These are phyloP conservation scores for Leptopilina myrica DNA, from an alignment of 2,888 invertebrate genomes.

Conservation along the genomic window DNA sequence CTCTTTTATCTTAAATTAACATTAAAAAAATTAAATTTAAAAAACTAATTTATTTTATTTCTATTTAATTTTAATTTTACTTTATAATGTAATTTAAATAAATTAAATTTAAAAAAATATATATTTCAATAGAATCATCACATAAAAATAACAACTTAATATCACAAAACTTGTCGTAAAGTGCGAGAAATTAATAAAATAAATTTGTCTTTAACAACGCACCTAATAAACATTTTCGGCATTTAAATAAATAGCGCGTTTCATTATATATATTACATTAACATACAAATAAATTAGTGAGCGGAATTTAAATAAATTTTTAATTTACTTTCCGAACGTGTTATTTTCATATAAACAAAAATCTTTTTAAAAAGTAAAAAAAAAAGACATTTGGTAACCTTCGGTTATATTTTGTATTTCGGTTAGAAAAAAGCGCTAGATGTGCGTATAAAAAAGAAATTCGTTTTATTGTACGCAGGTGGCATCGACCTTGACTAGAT, in stretches of 20 bases:
- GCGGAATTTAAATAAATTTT: background rate
- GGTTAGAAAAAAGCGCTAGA: background rate
- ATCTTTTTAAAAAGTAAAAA: background rate
- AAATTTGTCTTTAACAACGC: background rate
- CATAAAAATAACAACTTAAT: background rate
- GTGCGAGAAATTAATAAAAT: background rate
- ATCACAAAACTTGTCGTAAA: background rate
- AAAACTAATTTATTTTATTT: too few relatives aligned
- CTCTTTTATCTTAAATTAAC: too few relatives aligned
- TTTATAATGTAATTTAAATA: background rate
- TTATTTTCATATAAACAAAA: background rate
- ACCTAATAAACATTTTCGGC: background rate
- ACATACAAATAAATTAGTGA: background rate
- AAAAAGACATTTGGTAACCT: background rate
- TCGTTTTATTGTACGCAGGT: slow-evolving; percentile 44
- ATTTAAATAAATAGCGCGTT: background rate
- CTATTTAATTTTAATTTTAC: background rate
- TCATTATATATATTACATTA: background rate
- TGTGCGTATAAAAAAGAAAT: background rate
- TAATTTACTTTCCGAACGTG: background rate
- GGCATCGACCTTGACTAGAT: slow-evolving; percentile 41
- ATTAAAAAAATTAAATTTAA: too few relatives aligned
- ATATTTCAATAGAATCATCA: too few relatives aligned
- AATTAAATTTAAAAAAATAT: too few relatives aligned
- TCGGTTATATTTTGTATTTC: background rate